Conservation (phyloP, 2,113 vertebrate species). For the Chamaetylas fuelleborni region DNA sequence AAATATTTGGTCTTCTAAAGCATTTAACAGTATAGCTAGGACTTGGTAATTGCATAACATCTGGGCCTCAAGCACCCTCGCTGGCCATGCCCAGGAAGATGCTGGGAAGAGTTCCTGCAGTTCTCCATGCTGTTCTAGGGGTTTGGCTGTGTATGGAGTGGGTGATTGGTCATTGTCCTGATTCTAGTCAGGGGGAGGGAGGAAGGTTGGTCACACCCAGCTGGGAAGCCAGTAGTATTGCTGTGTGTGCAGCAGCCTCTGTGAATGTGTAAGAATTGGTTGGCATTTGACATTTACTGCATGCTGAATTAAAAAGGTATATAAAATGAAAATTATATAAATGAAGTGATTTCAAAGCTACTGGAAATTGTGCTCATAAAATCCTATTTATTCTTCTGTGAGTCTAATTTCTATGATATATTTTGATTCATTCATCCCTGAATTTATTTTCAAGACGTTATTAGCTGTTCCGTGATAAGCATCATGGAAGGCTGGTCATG, state of each 20-base stretch:
- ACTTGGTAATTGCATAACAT: not conserved
- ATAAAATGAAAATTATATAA: not conserved
- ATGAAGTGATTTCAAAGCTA: not conserved
- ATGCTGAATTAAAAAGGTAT: not conserved
- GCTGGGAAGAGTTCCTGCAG: not conserved
- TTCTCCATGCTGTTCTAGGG: rapidly evolving
- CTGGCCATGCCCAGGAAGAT: not conserved
- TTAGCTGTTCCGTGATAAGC: not conserved
- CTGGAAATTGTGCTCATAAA: not conserved
- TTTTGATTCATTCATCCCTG: not conserved
- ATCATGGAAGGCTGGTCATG: not conserved
- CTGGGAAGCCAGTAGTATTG: not conserved
- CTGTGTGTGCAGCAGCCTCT: not conserved
- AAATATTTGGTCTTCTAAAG: not conserved
- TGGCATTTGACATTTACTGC: not conserved
- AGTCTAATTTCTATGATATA: not conserved
- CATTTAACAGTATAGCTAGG: not conserved
- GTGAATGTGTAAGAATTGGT: not conserved
- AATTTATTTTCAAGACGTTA: not conserved
- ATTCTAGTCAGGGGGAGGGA: not conserved
- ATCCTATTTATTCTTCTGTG: not conserved
- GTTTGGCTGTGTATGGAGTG: not conserved
- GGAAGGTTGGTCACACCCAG: not conserved
- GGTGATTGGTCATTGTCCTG: not conserved
- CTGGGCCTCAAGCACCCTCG: rapidly evolving